Evolutionary conservation across 2,888 invertebrate genomes (phyloP).

Genomic region (Osmoderma eremita): DNA sequence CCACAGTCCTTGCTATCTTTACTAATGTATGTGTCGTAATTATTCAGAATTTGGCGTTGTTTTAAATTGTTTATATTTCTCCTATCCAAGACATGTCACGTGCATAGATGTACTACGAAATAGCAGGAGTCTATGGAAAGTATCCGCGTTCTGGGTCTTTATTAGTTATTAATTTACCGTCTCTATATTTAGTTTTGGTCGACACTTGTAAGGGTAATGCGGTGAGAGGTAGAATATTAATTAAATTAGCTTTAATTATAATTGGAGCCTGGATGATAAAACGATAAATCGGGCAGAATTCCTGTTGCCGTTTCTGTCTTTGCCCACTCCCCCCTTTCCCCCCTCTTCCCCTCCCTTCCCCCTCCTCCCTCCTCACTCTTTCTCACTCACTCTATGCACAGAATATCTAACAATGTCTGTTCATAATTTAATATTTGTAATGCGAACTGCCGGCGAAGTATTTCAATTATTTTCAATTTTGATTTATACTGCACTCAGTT

Average conservation of each 20-base stretch:
- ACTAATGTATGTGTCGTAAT: too few relatives aligned
- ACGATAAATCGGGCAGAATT: constrained; percentile 55
- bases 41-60: too few relatives aligned
- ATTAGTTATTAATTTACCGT: constrained; percentile 33
- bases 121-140: too few relatives aligned
- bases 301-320: constrained; percentile 44
- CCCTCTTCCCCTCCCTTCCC: constrained; percentile 42
- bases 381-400: constrained; percentile 18
- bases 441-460: constrained; percentile 53
- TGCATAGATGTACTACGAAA: too few relatives aligned
- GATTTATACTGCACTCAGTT: constrained; percentile 50
- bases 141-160: constrained; percentile 14
- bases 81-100: too few relatives aligned
- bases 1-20: too few relatives aligned
- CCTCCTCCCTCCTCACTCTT: background rate
- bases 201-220: constrained; percentile 37
- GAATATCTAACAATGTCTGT: too few relatives aligned
- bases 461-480: constrained; percentile 57
- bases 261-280: constrained; percentile 53
- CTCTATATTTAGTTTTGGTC: constrained; percentile 29
- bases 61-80: too few relatives aligned
- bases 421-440: constrained; percentile 54
- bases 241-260: constrained; percentile 54
- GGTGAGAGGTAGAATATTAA: constrained; percentile 52
- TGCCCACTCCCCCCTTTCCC: constrained; percentile 23